Base-by-base conservation (phyloP, 53 echinoderm and acorn worm species). In the Luidia sarsii region DNA sequence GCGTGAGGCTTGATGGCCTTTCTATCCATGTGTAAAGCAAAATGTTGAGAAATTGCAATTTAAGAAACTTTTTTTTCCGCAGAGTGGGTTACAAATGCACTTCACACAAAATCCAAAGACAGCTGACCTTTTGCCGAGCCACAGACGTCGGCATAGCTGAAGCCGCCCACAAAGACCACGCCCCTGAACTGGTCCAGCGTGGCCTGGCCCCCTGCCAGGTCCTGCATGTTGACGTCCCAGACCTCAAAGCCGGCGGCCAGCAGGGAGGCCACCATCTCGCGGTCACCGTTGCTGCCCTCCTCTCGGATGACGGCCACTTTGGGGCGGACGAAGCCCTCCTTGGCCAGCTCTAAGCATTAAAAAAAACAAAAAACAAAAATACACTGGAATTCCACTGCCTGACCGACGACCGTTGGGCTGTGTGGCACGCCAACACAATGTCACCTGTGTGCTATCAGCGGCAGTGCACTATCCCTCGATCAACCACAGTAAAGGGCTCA, bases 151-250 rank as follows among this genome's bases (percentile, higher is more conserved):
- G 93, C 97, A 66, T 88, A 96, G 70, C 97, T 96, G 84, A 96
- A 96, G 15, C 97, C 97, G 2, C 97, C 97, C 0, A 96, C 97
- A 84, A 96, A 96, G 51, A 89, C 97, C 35, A 96, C 97, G 13
- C 97, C 97, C 71, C 97, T 85, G 49, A 96, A 96, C 22, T 81
- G 69, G 4, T 71, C 89, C 34, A 96, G 81, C 9, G 89, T 86
- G 18, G 91, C 70, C 9, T 56, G 57, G 14, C 93, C 91, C 14
- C 70, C 73, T 21, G 90, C 77, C 2, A 96, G 84, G 83, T 96
- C 97, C 39, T 96, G 97, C 97, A 96, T 96, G 81, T 96, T 96
- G 50, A 96, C 82, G 57, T 96, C 97, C 97, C 97, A 96, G 11
- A 87, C 88, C 38, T 96, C 93, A 81, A 96, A 96, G 27, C 93